Conservation (phyloP, 2,888 invertebrate genomes). For the Ectemnius lituratus region DNA sequence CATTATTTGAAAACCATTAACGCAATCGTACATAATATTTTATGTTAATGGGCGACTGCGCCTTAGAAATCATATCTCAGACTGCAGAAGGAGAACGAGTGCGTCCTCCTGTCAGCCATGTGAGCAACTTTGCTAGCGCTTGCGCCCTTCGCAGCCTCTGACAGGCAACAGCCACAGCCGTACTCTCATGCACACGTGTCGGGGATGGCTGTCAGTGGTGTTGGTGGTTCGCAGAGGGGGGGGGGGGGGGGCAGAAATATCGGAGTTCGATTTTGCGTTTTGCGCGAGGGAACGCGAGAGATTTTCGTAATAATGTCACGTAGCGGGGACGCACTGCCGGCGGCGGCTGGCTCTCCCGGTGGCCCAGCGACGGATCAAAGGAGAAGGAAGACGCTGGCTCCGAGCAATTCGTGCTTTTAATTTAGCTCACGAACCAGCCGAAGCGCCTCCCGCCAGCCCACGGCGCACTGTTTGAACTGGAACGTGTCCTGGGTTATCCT, state of each 20-base stretch:
- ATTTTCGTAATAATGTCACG: conserved; percentile 71
- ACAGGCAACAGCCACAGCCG: not conserved
- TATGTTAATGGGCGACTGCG: conserved; percentile 23
- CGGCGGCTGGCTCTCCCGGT: conserved; percentile 32
- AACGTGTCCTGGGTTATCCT: conserved; percentile 59
- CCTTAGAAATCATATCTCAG: not conserved
- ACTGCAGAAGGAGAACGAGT: too few species aligned
- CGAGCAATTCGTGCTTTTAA: conserved; percentile 72
- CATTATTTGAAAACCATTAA: too few species aligned
- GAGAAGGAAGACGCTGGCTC: conserved; percentile 63
- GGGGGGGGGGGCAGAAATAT: conserved; percentile 30
- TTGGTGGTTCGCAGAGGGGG: too few species aligned
- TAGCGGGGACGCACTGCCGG: conserved; percentile 55
- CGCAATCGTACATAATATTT: conserved; percentile 33
- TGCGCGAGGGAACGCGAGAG: conserved; percentile 28
- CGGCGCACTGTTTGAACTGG: conserved; percentile 54
- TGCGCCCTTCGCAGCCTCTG: not conserved
- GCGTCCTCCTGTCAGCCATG: not conserved
- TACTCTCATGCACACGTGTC: not conserved
- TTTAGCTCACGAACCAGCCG: conserved; percentile 69
- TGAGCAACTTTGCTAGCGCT: not conserved
- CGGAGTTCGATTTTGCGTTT: conserved; percentile 52
- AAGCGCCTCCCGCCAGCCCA: not conserved
- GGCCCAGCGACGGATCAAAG: conserved; percentile 66
- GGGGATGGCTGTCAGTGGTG: not conserved